Base-by-base conservation (phyloP, 2,113 vertebrate species). In the Xiphophorus couchianus region DNA sequence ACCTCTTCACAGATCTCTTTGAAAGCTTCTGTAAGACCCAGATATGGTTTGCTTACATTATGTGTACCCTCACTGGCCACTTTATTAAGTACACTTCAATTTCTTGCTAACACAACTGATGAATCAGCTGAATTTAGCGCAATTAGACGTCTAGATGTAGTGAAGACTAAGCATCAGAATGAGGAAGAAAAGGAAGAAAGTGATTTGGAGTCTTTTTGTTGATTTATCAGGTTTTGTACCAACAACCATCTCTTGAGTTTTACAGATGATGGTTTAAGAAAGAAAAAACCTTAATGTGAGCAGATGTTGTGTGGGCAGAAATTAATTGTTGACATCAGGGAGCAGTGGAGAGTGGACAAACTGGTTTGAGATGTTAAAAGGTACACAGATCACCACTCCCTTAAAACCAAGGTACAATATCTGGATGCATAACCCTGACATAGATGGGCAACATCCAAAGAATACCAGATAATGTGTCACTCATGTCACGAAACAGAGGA, bases 1-100 rank as follows among this genome's bases (percentile, higher is more conserved):
- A 93, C 1, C 4, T 97, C 28, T 96, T 98, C 69, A 35, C 80
- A 0, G 2, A 93, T 13, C 93, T 98, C 54, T 97, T 98, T 5
- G 92, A 86, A 86, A 35, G 69, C 8, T 0, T 89, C 5, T 0
- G 91, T 92, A 88, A 92, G 89, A 71, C 28, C 63, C 82, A 22
- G 3, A 1, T 62, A 9, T 62, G 3, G 19, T 31, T 7, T n/a
- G 51, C 6, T n/a, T 58, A n/a, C 51, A n/a, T 58, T 8, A 7
- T 8, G 25, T 58, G 25, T 58, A 10, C 51, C 25, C 25, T 58
- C 7, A 58, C 25, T 17, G 8, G 25, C 8, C 25, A 48, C 17
- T 58, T 25, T n/a, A 58, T 58, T 58, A 58, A 7, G 9, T 58
- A 9, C 25, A 25, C 19, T 58, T 58, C 19, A 22, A 3, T 10